These are phyloP conservation scores for Drosophila percnosoma DNA, from an alignment of 2,888 invertebrate genomes.

Conservation along the genomic window DNA sequence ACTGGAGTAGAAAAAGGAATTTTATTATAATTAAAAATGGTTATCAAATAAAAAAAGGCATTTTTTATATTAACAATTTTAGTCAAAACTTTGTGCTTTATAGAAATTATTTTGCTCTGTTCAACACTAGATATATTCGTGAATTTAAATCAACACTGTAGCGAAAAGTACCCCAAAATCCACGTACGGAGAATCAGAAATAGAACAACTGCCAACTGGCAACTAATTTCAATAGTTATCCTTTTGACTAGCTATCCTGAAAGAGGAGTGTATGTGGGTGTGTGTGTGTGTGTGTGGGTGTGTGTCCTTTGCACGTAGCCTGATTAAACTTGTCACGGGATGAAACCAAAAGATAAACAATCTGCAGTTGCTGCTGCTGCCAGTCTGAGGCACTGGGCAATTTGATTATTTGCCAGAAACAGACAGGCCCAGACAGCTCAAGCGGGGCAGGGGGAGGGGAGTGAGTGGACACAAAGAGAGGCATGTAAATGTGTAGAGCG, in stretches of 20 bases:
- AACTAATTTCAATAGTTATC: conserved; percentile 81
- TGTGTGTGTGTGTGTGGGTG: conserved; percentile 9
- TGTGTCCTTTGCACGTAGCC: conserved; percentile 47
- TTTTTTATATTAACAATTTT: no score
- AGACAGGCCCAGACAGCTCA: conserved; percentile 42
- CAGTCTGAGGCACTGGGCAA: conserved; percentile 63
- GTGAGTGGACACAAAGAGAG: not conserved
- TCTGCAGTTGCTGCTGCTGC: conserved; percentile 45
- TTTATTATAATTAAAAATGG: no score
- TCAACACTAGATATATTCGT: not conserved
- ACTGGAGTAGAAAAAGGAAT: no score
- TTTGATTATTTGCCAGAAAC: conserved; percentile 78
- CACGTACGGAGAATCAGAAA: not conserved
- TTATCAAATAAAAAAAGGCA: no score
- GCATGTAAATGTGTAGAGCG: conserved; percentile 60
- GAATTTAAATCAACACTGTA: not conserved
- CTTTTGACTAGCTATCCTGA: conserved; percentile 52
- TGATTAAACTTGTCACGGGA: conserved; percentile 77
- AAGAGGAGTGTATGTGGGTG: conserved; percentile 12
- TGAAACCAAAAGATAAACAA: conserved; percentile 79
- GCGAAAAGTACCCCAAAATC: not conserved
- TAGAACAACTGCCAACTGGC: conserved; percentile 47
- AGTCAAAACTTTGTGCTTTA: no score
- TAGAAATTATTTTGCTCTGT: no score
- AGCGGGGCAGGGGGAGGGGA: not conserved